Conservation (phyloP, 2,888 invertebrate species). For the Polyommatus iphigenia region DNA sequence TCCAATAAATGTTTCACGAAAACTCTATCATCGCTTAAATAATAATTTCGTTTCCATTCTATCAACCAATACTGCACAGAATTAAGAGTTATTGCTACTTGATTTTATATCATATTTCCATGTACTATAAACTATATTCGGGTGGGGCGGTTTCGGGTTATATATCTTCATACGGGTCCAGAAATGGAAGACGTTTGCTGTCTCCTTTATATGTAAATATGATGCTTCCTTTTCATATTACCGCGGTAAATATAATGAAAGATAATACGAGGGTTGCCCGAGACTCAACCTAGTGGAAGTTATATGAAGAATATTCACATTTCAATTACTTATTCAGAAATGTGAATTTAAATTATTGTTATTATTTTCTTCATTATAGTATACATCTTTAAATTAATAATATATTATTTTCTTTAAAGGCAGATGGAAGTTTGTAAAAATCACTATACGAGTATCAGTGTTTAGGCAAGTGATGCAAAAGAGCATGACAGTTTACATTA, state of each 20-base stretch:
- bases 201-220: constrained; percentile 37
- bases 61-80: not conserved
- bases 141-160: constrained; percentile 30
- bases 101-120: not conserved
- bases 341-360: too few species aligned
- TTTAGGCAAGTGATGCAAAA: too few species aligned
- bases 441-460: too few species aligned
- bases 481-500: too few species aligned
- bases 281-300: not conserved
- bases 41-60: too few species aligned
- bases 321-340: not conserved
- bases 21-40: not conserved
- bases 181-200: constrained; percentile 41
- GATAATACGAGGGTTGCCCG: not conserved
- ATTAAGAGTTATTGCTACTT: not conserved
- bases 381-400: too few species aligned
- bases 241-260: constrained; percentile 15
- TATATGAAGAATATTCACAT: not conserved
- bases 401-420: too few species aligned
- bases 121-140: constrained; percentile 20
- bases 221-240: constrained; percentile 28
- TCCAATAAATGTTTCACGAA: not conserved
- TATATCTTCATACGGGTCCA: constrained; percentile 40
- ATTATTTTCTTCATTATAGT: too few species aligned
- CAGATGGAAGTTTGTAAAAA: too few species aligned